Evolutionary conservation across 2,797 vertebrate species (phyloP).

Genomic region (Miichthys miiuy): DNA sequence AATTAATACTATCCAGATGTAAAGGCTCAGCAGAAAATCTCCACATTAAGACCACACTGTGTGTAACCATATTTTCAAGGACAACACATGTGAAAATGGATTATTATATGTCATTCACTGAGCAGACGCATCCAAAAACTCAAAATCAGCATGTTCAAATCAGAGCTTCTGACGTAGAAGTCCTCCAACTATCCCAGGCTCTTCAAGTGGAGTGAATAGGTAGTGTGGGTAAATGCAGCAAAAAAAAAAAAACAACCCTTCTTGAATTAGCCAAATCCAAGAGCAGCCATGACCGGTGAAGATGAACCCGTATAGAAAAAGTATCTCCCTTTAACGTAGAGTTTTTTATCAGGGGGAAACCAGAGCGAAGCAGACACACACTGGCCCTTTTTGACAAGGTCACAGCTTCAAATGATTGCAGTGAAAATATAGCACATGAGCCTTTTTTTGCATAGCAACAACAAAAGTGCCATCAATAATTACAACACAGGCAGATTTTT

Average conservation of each 20-base stretch:
- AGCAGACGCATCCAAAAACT: slow-evolving; percentile 6
- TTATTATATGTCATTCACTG: slow-evolving; percentile 28
- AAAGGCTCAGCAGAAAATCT: slow-evolving; percentile 52
- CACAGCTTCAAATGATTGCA: slow-evolving; percentile 74
- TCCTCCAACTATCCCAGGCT: slow-evolving; percentile 59
- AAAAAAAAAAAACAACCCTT: slow-evolving; percentile 46
- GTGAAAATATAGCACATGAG: slow-evolving; percentile 65
- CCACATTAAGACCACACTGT: slow-evolving; percentile 24
- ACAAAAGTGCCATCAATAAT: slow-evolving; percentile 58
- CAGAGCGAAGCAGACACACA: slow-evolving; percentile 42
- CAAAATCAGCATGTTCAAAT: slow-evolving; percentile 34
- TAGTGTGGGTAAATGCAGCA: slow-evolving; percentile 46
- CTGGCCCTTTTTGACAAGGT: slow-evolving; percentile 77
- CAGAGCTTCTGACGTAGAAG: slow-evolving; percentile 33
- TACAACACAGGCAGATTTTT: slow-evolving; percentile 19
- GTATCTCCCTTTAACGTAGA: slow-evolving; percentile 44
- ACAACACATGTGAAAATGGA: slow-evolving; percentile 49
- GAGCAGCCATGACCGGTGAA: slow-evolving; percentile 19
- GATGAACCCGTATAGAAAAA: slow-evolving; percentile 11
- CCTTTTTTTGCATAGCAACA: slow-evolving; percentile 80
- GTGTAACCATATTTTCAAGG: slow-evolving; percentile 52
- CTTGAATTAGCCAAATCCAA: slow-evolving; percentile 48
- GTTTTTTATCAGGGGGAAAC: slow-evolving; percentile 40
- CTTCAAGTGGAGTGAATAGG: slow-evolving; percentile 41
- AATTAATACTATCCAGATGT: slow-evolving; percentile 57